A percentile compares a stretch with the other conserved stretches of the same genome.
Evolutionary conservation across 2,113 vertebrate genomes (phyloP).

Genomic region (Nothoprocta perdicaria): DNA sequence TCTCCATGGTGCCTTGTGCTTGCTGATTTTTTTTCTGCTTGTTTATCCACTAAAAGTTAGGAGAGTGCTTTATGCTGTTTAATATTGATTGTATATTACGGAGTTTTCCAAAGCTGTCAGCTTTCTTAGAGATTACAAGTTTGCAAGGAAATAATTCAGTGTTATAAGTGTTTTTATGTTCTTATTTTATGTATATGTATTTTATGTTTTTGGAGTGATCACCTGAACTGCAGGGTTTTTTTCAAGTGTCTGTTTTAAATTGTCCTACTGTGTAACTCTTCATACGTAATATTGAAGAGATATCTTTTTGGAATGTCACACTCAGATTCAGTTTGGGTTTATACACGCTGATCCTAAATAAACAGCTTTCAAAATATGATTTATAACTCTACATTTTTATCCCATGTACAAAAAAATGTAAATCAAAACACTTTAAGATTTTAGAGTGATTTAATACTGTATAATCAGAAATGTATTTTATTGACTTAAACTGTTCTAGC

Average conservation of each 20-base stretch:
- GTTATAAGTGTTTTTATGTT: not conserved
- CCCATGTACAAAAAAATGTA: not conserved
- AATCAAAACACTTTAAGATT: not conserved
- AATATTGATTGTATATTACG: not conserved
- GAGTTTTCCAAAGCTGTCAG: not conserved
- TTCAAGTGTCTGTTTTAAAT: not conserved
- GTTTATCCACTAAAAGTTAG: not conserved
- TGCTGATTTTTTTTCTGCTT: not conserved
- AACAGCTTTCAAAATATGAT: not conserved
- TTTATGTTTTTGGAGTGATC: not conserved
- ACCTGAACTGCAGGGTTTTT: not conserved
- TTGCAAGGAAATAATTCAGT: constrained; percentile 14
- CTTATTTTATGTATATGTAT: not conserved
- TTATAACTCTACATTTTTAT: not conserved
- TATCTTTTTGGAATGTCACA: not conserved
- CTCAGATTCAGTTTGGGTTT: not conserved
- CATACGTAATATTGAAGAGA: not conserved
- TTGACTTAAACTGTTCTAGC: not conserved
- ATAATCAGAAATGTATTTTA: not conserved
- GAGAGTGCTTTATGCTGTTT: not conserved
- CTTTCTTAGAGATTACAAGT: not conserved
- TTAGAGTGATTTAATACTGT: not conserved
- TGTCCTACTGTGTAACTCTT: not conserved
- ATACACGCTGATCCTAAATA: not conserved
- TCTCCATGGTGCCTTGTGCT: not conserved